These are phyloP conservation scores for Hypsopygia costalis DNA, from an alignment of 2,888 invertebrate species.

Conservation along the genomic window DNA sequence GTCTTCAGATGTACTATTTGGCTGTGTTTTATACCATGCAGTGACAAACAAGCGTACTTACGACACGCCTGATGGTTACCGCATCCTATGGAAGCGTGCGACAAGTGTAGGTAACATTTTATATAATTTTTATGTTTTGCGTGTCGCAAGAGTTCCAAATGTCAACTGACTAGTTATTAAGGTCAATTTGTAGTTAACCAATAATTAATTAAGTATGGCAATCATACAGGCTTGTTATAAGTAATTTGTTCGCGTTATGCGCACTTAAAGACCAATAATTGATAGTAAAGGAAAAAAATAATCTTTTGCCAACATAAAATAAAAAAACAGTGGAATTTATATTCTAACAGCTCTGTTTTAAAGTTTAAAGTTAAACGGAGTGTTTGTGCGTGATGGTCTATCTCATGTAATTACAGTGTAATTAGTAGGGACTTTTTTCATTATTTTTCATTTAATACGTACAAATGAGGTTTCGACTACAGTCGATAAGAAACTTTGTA, in stretches of 20 bases:
- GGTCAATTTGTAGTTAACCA: conserved; percentile 5
- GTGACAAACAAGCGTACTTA: no score
- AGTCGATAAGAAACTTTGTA: not conserved
- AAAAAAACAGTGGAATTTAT: not conserved
- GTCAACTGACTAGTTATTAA: not conserved
- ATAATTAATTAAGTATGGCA: conserved; percentile 7
- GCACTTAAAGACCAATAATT: conserved; percentile 5
- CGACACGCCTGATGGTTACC: no score
- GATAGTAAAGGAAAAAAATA: conserved; percentile 1
- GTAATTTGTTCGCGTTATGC: conserved; percentile 6
- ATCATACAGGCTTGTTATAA: conserved; percentile 6
- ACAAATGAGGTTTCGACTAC: conserved; percentile 5
- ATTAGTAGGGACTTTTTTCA: conserved; percentile 7
- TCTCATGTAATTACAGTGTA: conserved; percentile 6
- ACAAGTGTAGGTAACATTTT: no score
- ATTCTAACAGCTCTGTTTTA: not conserved
- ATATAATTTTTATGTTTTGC: no score
- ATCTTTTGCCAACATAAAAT: conserved; percentile 2
- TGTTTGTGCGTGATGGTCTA: not conserved
- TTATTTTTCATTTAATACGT: conserved; percentile 8
- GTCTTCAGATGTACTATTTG: no score
- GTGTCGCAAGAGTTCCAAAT: no score
- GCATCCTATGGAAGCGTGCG: no score
- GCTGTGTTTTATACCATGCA: no score
- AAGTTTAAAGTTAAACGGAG: conserved; percentile 4